A percentile compares a stretch with the other conserved stretches of the same genome.
Evolutionary conservation across 2,113 vertebrate genomes (phyloP).

Genomic region (Platycercus adscitus): DNA sequence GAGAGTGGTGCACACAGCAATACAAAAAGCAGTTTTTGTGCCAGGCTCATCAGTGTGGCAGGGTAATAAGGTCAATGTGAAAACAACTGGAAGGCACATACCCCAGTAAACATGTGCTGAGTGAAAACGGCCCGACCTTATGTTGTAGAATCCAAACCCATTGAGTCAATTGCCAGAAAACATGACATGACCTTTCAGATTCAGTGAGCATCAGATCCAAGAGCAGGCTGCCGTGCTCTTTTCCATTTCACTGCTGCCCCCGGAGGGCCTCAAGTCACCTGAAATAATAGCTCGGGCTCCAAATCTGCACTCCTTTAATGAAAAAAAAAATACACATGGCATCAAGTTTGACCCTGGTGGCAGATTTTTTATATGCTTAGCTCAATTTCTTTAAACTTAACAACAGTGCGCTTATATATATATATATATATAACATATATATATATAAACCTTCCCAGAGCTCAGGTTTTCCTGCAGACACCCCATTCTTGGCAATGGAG

Average conservation of each 20-base stretch:
- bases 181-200: slow-evolving; percentile 97
- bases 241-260: slow-evolving; percentile 90
- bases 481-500: background rate
- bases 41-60: slow-evolving; percentile 82
- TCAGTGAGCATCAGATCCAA: slow-evolving; percentile 88
- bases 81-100: slow-evolving; percentile 90
- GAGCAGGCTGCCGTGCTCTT: slow-evolving; percentile 87
- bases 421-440: background rate
- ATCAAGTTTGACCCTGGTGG: slow-evolving; percentile 83
- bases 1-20: background rate
- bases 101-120: slow-evolving; percentile 88
- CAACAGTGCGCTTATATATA: background rate
- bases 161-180: slow-evolving; percentile 98
- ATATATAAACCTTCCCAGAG: background rate
- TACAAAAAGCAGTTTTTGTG: slow-evolving; percentile 68
- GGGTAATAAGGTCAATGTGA: slow-evolving; percentile 96
- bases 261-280: slow-evolving; percentile 87
- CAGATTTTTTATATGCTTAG: slow-evolving; percentile 67
- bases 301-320: slow-evolving; percentile 87
- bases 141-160: slow-evolving; percentile 93
- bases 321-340: slow-evolving; percentile 79
- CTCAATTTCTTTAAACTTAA: slow-evolving; percentile 64
- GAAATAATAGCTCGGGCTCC: slow-evolving; percentile 90
- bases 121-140: slow-evolving; percentile 86
- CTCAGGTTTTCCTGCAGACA: background rate